Conservation (phyloP, 2,888 invertebrate species). For the Tenthredo livida region DNA sequence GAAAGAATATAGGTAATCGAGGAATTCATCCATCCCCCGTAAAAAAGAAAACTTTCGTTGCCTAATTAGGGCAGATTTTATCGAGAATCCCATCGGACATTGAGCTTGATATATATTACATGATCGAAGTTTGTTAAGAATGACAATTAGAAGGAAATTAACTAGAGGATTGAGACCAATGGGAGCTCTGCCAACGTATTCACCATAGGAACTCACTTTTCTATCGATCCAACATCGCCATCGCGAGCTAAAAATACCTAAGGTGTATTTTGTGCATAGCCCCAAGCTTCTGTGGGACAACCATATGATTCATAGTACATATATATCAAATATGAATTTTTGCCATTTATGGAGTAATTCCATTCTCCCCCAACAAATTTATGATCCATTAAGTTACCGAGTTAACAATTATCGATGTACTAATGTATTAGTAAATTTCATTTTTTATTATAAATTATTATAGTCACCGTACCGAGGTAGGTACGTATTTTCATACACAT, state of each 20-base stretch:
- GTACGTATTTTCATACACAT: background rate
- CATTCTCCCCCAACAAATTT: background rate
- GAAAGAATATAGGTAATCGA: background rate
- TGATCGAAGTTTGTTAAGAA: constrained; percentile 29
- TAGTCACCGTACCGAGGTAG: background rate
- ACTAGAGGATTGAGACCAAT: constrained; percentile 25
- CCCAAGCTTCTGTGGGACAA: constrained; percentile 15
- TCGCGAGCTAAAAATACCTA: constrained; percentile 71
- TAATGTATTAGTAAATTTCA: background rate
- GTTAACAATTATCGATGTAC: background rate
- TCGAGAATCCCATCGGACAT: constrained; percentile 15
- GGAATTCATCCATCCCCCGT: background rate
- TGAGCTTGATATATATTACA: background rate
- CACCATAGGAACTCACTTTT: constrained; percentile 76
- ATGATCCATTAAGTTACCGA: background rate
- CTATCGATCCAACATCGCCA: constrained; percentile 76
- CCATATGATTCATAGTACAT: background rate
- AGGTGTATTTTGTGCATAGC: constrained; percentile 55
- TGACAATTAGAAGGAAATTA: constrained; percentile 42
- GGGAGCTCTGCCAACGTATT: constrained; percentile 56
- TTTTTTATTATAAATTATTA: background rate
- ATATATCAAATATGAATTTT: constrained; percentile 29
- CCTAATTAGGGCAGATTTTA: constrained; percentile 13
- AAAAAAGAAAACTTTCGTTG: background rate
- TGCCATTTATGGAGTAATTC: constrained; percentile 22